Conservation (phyloP, 2,113 vertebrate genomes). For the Chamaetylas fuelleborni region DNA sequence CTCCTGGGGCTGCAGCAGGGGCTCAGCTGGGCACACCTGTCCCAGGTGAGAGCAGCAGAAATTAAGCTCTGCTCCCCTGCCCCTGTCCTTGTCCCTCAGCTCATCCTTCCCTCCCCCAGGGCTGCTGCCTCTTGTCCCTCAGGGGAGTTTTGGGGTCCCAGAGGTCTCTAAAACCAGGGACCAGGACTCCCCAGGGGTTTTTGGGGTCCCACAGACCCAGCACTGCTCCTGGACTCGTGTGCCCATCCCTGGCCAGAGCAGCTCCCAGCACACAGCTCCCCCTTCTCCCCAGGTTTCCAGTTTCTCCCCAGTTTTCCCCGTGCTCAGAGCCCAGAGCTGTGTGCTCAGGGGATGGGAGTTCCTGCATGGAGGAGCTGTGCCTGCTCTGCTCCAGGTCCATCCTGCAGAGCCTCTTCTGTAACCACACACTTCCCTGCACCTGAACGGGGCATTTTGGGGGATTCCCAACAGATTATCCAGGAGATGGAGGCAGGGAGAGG, state of each 20-base stretch:
- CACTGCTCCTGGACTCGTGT: no score
- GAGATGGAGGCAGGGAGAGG: no score
- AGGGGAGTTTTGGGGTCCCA: no score
- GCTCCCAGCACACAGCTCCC: no score
- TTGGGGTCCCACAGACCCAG: no score
- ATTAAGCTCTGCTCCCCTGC: no score
- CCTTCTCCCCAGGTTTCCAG: no score
- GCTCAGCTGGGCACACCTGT: rapidly evolving
- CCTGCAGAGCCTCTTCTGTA: neutral
- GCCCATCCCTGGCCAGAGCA: neutral
- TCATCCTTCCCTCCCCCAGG: neutral
- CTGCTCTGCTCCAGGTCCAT: neutral
- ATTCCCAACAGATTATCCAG: no score
- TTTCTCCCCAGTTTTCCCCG: neutral
- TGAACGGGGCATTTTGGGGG: no score
- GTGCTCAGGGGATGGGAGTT: neutral
- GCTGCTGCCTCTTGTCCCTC: rapidly evolving
- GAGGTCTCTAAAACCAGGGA: no score
- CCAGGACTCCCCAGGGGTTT: no score
- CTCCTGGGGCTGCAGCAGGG: neutral
- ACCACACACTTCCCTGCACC: neutral
- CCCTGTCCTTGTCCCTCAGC: neutral
- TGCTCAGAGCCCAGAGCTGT: rapidly evolving
- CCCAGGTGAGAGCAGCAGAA: no score
- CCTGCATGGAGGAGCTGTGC: rapidly evolving